These are phyloP conservation scores for Canis aureus DNA, from an alignment of 2,113 vertebrate species.

Conservation along the genomic window DNA sequence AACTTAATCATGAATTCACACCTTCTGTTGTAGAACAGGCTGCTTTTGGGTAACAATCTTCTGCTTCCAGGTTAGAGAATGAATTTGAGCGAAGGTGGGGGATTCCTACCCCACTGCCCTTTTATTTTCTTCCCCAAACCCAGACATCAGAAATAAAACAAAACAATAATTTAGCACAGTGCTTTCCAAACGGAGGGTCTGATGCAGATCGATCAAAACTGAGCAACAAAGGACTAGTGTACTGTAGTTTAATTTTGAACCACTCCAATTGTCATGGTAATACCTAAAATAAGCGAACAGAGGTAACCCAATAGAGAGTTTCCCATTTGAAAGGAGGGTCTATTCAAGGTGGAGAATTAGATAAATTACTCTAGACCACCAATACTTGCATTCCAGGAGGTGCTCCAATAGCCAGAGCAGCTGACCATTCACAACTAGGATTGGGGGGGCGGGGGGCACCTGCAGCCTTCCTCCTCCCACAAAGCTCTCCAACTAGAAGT, in stretches of 20 bases:
- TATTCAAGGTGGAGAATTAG: neutral
- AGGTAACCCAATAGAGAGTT: neutral
- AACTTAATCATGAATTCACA: neutral
- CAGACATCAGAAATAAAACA: neutral
- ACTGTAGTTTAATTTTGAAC: neutral
- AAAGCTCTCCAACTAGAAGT: neutral
- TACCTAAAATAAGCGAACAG: neutral
- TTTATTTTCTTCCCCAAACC: neutral
- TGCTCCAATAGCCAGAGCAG: neutral
- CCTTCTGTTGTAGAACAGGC: neutral
- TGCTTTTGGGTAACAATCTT: neutral
- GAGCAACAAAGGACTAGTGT: too few relatives aligned
- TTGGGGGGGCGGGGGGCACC: neutral
- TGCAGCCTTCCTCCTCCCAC: neutral
- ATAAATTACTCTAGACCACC: accelerated
- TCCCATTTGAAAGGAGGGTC: neutral
- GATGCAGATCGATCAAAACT: neutral
- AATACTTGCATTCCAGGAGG: neutral
- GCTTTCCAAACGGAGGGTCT: neutral
- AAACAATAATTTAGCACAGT: neutral
- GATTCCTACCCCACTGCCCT: accelerated
- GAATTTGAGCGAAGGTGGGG: neutral
- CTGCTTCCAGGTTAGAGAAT: neutral
- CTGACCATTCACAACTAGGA: neutral
- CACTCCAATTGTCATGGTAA: neutral